Conservation (phyloP, 2,113 vertebrate genomes). For the Marcusenius ussheri region DNA sequence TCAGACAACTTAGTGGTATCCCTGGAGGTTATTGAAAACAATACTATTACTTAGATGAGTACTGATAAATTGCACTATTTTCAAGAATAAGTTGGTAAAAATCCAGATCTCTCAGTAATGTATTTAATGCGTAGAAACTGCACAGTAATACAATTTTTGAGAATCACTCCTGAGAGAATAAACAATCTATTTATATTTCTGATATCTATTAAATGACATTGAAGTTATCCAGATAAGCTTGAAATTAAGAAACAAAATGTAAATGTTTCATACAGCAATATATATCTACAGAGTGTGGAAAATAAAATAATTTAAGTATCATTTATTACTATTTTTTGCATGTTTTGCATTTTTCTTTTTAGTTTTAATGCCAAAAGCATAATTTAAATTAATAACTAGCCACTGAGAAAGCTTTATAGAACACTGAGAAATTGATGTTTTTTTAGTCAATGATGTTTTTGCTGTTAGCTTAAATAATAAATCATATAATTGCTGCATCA, state of each 20-base stretch:
- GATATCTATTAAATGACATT: constrained; percentile 10
- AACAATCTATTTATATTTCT: not conserved
- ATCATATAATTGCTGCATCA: not conserved
- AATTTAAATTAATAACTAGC: constrained; percentile 13
- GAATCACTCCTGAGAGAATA: not conserved
- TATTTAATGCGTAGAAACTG: not conserved
- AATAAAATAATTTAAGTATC: not conserved
- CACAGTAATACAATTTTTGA: not conserved
- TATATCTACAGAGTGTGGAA: not conserved
- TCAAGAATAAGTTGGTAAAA: not conserved
- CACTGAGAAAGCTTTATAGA: not conserved
- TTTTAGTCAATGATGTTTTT: not conserved
- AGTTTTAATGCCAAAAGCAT: not conserved
- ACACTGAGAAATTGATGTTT: not conserved
- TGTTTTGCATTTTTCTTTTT: not conserved
- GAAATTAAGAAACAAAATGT: not conserved
- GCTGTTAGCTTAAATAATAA: not conserved
- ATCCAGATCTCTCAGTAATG: not conserved
- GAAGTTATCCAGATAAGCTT: not conserved
- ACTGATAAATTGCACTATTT: not conserved
- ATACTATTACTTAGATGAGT: not conserved
- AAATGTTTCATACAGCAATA: not conserved
- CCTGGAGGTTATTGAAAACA: not conserved
- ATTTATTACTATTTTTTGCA: not conserved
- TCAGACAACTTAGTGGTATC: not conserved